Base-by-base conservation (phyloP, 2,888 invertebrate species). In the Drosophila dives region DNA sequence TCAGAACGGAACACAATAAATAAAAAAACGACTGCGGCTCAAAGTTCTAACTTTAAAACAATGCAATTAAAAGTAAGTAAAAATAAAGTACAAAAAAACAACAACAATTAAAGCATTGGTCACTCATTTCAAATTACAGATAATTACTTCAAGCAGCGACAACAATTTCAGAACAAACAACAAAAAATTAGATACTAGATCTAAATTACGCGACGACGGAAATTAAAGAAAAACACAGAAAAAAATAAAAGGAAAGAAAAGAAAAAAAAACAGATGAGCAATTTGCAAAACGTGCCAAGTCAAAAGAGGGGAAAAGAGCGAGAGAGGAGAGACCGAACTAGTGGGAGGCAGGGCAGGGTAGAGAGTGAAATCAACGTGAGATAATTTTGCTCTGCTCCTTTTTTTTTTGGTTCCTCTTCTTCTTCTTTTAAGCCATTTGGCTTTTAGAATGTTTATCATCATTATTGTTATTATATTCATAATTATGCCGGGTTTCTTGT, bases 1-100 rank as follows among this genome's bases (percentile, higher is more conserved):
- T 17, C 38, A 20, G 63, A 59, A 36, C 48, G 1, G 2, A 50
- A 12, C 49, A 53, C n/a, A 48, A 8, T 29, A 20, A 63, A 49
- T 55, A 34, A 20, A 38, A 3, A 17, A 15, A 36, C 38, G 34
- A 33, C 20, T 36, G 45, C 23, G 54, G 50, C 49, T 42, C 51
- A 73, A 65, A 70, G 75, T 79, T 80, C 80, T 75, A 77, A 79
- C 58, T 70, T 69, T 32, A 12, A 73, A 76, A 15, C 42, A 40
- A 11, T 64, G 75, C 80, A 80, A 80, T 77, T 77, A 80, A 75
- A 77, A 77, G 40, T 42, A 36, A 29, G 48, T 23, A 29, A 29
- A 33, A 58, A 34, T 2, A 23, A 23, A 45, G 45, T 17, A 20
- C 23, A 29, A 32, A 11, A 23, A 23, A 49, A 29, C 29, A 29